These are phyloP conservation scores for Phylloscopus trochilus DNA, from an alignment of 2,113 vertebrate species.

Conservation along the genomic window DNA sequence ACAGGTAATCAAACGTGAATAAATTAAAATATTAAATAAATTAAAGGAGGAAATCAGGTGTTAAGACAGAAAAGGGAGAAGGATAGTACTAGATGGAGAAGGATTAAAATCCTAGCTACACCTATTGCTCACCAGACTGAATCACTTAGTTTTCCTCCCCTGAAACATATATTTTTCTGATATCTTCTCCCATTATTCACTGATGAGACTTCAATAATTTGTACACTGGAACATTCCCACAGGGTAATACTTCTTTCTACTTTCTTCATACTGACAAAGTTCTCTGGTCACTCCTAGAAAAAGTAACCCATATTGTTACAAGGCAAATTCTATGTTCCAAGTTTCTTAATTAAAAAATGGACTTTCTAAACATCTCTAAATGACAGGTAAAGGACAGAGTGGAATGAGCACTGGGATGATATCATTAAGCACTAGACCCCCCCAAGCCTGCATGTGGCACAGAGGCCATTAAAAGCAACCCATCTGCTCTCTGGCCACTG, in stretches of 20 bases:
- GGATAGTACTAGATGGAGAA: not conserved
- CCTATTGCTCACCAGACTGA: not conserved
- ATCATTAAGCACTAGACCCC: not conserved
- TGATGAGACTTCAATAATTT: not conserved
- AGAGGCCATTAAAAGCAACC: not conserved
- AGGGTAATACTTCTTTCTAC: not conserved
- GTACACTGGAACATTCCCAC: not conserved
- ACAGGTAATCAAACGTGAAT: not conserved
- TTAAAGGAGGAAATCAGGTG: not conserved
- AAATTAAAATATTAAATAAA: not conserved
- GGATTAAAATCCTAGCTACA: not conserved
- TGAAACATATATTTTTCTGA: not conserved
- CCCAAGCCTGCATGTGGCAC: not conserved
- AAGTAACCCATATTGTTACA: not conserved
- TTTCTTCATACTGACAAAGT: not conserved
- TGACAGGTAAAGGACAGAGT: not conserved
- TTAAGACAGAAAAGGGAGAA: not conserved
- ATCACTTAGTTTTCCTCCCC: not conserved
- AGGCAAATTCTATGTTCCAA: not conserved
- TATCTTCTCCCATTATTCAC: not conserved
- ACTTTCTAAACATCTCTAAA: not conserved
- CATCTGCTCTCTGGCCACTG: not conserved
- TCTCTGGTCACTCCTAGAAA: not conserved
- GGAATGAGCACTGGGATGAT: not conserved
- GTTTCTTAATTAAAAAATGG: not conserved